Evolutionary conservation across 2,113 vertebrate species (phyloP).

Genomic region (Camelus bactrianus): DNA sequence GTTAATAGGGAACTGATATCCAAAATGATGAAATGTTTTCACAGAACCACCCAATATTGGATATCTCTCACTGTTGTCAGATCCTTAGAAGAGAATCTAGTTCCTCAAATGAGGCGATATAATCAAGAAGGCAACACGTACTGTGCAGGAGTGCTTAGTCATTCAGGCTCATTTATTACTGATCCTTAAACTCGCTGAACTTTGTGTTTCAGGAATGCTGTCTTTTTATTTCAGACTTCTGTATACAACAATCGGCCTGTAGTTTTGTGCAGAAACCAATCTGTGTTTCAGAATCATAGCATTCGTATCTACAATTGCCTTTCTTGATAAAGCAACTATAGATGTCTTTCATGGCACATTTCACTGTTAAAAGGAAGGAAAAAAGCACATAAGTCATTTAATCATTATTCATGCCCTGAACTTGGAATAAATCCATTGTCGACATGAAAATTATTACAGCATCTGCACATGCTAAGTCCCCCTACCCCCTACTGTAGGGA

Average conservation of each 20-base stretch:
- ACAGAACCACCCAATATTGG: not conserved
- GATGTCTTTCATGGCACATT: slow-evolving; percentile 51
- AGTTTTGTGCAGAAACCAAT: slow-evolving; percentile 49
- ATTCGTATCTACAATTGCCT: not conserved
- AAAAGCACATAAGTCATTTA: not conserved
- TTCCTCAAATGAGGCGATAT: not conserved
- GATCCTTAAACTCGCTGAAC: not conserved
- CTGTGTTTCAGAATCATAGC: not conserved
- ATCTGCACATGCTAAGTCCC: not conserved
- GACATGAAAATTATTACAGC: not conserved
- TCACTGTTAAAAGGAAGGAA: slow-evolving; percentile 43
- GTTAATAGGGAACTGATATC: not conserved
- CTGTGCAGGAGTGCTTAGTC: accelerated
- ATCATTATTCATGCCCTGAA: not conserved
- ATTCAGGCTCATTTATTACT: not conserved
- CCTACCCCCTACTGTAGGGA: not conserved
- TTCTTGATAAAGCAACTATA: not conserved
- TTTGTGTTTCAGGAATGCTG: not conserved
- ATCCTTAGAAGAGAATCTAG: not conserved
- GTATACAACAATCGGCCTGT: slow-evolving; percentile 2
- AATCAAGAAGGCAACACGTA: not conserved
- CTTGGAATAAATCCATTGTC: not conserved
- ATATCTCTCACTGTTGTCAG: not conserved
- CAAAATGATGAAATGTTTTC: not conserved
- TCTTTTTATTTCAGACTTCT: not conserved